Conservation (phyloP, 1,140 invertebrate genomes). For the Trichoplusia ni region DNA sequence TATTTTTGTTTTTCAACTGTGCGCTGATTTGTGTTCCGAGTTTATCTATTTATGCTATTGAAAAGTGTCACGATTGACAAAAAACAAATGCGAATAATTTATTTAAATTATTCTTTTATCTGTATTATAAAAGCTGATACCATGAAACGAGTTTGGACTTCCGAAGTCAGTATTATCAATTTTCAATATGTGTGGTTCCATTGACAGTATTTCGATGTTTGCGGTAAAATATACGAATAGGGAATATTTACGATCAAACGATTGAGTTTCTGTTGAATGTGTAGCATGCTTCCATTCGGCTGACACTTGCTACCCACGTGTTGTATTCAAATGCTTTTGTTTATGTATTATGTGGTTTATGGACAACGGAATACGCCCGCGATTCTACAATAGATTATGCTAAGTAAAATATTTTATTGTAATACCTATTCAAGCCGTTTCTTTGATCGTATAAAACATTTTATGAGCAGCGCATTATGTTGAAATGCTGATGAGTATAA, state of each 20-base stretch:
- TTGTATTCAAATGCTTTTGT: constrained; percentile 64
- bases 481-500: neutral
- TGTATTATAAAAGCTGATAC: neutral
- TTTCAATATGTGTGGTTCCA: constrained; percentile 24
- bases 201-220: constrained; percentile 38
- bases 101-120: neutral
- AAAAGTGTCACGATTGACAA: neutral
- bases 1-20: constrained; percentile 17
- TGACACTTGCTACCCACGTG: constrained; percentile 58
- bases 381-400: constrained; percentile 27
- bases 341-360: constrained; percentile 57
- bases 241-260: constrained; percentile 54
- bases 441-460: constrained; percentile 21
- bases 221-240: constrained; percentile 38
- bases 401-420: constrained; percentile 29
- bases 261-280: constrained; percentile 41
- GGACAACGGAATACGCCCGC: constrained; percentile 43
- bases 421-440: constrained; percentile 16
- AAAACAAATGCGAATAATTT: neutral
- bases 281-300: constrained; percentile 50
- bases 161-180: constrained; percentile 27
- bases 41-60: too few relatives aligned
- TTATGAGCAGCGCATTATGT: constrained; percentile 10
- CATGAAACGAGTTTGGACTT: constrained; percentile 12
- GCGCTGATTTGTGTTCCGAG: neutral